Percentiles rank a stretch among this genome's conserved stretches.
Conservation (phyloP, 2,888 invertebrate species). For the Hedya salicella region DNA sequence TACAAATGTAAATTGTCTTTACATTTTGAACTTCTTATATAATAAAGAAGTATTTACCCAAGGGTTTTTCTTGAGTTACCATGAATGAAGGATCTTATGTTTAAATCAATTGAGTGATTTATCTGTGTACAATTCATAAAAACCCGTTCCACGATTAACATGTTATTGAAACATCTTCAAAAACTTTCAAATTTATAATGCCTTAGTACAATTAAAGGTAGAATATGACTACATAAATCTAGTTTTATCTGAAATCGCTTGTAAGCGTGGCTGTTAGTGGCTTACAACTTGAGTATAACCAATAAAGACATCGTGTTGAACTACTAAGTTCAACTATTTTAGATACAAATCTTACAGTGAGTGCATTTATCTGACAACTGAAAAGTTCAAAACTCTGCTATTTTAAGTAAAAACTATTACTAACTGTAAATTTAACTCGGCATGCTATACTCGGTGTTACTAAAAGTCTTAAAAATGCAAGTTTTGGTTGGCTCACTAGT, state of each 20-base stretch:
- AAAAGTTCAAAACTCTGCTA: not conserved
- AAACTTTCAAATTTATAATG: too few relatives aligned
- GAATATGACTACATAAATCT: not conserved
- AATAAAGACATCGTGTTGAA: not conserved
- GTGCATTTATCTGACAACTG: not conserved
- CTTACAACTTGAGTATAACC: not conserved
- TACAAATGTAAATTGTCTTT: too few relatives aligned
- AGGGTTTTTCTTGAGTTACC: too few relatives aligned
- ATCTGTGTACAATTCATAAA: too few relatives aligned
- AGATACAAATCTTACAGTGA: slow-evolving; percentile 1
- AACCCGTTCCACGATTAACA: too few relatives aligned
- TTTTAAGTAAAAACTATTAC: not conserved
- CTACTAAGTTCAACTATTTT: not conserved
- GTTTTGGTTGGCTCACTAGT: too few relatives aligned
- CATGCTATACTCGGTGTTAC: too few relatives aligned
- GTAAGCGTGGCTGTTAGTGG: not conserved
- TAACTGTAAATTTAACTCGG: not conserved
- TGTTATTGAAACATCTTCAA: too few relatives aligned
- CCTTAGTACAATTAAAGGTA: not conserved
- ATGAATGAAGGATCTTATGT: too few relatives aligned
- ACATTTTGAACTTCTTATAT: not conserved
- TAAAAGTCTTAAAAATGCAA: too few relatives aligned
- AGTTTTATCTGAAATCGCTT: not conserved
- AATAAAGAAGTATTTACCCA: too few relatives aligned
- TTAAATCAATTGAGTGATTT: too few relatives aligned